Conservation (phyloP, 2,113 vertebrate species). For the Catharus fuscescens region DNA sequence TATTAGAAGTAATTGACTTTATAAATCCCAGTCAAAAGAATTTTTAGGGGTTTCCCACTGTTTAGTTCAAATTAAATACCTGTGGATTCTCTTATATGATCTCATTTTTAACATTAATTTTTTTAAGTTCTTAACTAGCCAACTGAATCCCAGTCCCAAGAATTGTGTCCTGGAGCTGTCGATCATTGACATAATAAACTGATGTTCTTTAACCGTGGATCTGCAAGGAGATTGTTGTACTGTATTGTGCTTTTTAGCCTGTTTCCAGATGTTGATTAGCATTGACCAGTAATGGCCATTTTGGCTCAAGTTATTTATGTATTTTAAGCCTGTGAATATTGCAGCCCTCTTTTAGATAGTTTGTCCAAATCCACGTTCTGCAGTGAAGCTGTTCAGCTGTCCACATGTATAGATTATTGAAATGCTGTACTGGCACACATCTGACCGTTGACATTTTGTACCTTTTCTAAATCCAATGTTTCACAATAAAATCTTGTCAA, state of each 20-base stretch:
- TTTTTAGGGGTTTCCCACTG: slow-evolving; percentile 48
- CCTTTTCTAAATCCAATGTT: slow-evolving; percentile 94
- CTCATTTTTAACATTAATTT: slow-evolving; percentile 54
- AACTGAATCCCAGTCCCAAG: slow-evolving; percentile 38
- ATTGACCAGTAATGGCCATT: slow-evolving; percentile 75
- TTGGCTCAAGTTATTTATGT: slow-evolving; percentile 78
- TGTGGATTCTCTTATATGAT: slow-evolving; percentile 15
- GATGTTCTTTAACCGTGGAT: slow-evolving; percentile 70
- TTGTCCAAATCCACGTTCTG: slow-evolving; percentile 80
- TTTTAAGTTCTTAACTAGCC: slow-evolving; percentile 50
- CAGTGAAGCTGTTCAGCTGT: slow-evolving; percentile 80
- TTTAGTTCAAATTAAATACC: slow-evolving; percentile 43
- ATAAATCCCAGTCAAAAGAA: slow-evolving; percentile 22
- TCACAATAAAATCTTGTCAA: slow-evolving; percentile 92
- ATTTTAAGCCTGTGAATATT: slow-evolving; percentile 88
- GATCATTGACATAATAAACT: slow-evolving; percentile 61
- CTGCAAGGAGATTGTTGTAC: slow-evolving; percentile 75
- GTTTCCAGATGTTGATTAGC: slow-evolving; percentile 81
- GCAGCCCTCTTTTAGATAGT: slow-evolving; percentile 81
- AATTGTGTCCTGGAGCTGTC: slow-evolving; percentile 63
- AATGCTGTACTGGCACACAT: slow-evolving; percentile 86
- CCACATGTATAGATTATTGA: slow-evolving; percentile 79
- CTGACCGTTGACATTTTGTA: slow-evolving; percentile 92
- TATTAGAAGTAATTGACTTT: slow-evolving; percentile 31
- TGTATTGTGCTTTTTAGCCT: slow-evolving; percentile 78